A percentile compares a stretch with the other conserved stretches of the same genome.
Evolutionary conservation across 2,113 vertebrate genomes (phyloP).

Genomic region (Rhinolophus ferrumequinum): DNA sequence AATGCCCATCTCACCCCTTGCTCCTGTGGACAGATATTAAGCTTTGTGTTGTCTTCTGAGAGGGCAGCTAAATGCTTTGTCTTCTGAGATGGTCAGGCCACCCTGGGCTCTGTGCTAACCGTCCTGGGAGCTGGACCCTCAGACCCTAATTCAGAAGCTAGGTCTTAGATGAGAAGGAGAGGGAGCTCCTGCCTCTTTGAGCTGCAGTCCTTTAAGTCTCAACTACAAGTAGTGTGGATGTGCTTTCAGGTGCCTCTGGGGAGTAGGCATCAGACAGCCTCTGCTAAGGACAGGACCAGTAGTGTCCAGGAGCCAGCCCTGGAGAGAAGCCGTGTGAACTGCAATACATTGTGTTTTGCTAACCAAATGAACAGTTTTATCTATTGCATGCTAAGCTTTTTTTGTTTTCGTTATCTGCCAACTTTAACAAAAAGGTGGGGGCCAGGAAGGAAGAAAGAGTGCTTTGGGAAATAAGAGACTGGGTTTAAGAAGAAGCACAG

Average conservation of each 20-base stretch:
- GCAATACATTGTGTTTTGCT: not conserved
- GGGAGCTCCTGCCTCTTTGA: not conserved
- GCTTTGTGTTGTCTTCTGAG: not conserved
- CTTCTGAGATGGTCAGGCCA: not conserved
- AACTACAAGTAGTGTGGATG: not conserved
- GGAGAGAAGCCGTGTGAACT: not conserved
- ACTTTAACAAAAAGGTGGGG: not conserved
- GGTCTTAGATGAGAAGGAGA: not conserved
- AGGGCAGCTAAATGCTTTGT: not conserved
- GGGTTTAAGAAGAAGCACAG: not conserved
- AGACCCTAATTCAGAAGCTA: not conserved
- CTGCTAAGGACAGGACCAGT: not conserved
- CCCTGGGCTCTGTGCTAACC: not conserved
- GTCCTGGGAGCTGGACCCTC: not conserved
- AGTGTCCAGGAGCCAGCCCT: not conserved
- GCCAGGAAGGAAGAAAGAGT: not conserved
- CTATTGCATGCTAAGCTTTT: not conserved
- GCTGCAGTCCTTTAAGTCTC: not conserved
- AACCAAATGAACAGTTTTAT: not conserved
- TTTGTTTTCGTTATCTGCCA: not conserved
- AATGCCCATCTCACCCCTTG: not conserved
- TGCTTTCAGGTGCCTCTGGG: not conserved
- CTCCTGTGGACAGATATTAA: not conserved
- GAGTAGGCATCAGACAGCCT: not conserved
- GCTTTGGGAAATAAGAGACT: not conserved